Base-by-base conservation (phyloP, 1,140 invertebrate species). In the Fopius arisanus region DNA sequence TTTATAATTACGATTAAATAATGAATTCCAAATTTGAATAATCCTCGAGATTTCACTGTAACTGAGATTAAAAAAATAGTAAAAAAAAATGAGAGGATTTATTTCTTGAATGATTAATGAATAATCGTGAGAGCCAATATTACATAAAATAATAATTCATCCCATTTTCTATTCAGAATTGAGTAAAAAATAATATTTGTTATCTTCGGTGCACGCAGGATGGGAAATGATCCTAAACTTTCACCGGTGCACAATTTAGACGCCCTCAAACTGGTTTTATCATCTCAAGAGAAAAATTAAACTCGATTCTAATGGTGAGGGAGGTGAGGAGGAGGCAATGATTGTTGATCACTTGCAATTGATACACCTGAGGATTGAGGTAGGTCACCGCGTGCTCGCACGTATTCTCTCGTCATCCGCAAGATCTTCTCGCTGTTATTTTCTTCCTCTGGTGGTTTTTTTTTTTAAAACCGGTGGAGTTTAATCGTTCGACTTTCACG, bases 211-310 rank as follows among this genome's bases (percentile, higher is more conserved):
- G 16, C 16, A 19, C n/a, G 16, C 43, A 59, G 7, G 19, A 59
- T 21, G 54, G 43, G 5, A 65, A 65, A 65, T 31, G 33, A 31
- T 65, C 12, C 14, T 16, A 16, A 65, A 65, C 82, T 84, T 84
- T 84, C 82, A 82, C 82, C 82, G 78, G 79, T 83, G 79, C 82
- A 29, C n/a, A 29, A 65, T 65, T 65, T n/a, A 65, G 43, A 33
- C 67, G 63, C 37, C 26, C 65, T 67, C 62, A 71, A 74, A 77
- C 54, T 72, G 62, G 67, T 68, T 77, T 69, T 62, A 41, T 75
- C 19, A 19, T 4, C 19, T 21, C n/a, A 19, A 12, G 31, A 23
- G 31, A 51, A 21, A 69, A 73, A 72, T 70, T 41, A 59, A 78
- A 40, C 63, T 74, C 70, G 70, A 75, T 75, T 71, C 76, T 73